These are phyloP conservation scores for Montipora capricornis DNA, from an alignment of 64 coral and sea anemone species.

Conservation along the genomic window DNA sequence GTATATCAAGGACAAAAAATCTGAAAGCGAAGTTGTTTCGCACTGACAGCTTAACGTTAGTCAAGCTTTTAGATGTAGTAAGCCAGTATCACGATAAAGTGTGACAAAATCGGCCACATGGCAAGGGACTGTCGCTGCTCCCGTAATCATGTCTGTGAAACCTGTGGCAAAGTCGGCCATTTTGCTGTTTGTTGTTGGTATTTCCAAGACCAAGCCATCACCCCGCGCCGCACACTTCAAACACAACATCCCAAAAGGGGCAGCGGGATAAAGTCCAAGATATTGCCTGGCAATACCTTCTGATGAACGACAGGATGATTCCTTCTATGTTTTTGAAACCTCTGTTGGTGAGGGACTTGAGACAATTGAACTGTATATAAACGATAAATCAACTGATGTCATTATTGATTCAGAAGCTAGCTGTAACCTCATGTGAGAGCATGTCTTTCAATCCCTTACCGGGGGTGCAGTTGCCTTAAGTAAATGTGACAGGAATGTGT, in stretches of 20 bases:
- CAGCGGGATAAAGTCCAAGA: background rate
- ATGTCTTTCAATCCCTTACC: no score
- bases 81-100: constrained; percentile 18
- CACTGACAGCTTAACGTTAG: background rate
- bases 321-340: background rate
- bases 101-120: no score
- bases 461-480: background rate
- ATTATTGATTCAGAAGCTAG: constrained; percentile 51
- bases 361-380: background rate
- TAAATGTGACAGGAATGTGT: background rate
- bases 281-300: background rate
- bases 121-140: no score
- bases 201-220: no score
- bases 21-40: no score
- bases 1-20: no score
- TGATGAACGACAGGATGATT: background rate
- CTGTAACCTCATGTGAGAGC: no score
- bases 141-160: no score
- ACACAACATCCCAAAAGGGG: background rate
- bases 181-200: no score
- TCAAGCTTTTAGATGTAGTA: constrained; percentile 36
- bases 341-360: constrained; percentile 9
- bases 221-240: no score
- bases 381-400: constrained; percentile 23
- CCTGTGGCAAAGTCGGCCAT: no score